Base-by-base conservation (phyloP, 2,888 invertebrate species). In the Sesia bembeciformis region DNA sequence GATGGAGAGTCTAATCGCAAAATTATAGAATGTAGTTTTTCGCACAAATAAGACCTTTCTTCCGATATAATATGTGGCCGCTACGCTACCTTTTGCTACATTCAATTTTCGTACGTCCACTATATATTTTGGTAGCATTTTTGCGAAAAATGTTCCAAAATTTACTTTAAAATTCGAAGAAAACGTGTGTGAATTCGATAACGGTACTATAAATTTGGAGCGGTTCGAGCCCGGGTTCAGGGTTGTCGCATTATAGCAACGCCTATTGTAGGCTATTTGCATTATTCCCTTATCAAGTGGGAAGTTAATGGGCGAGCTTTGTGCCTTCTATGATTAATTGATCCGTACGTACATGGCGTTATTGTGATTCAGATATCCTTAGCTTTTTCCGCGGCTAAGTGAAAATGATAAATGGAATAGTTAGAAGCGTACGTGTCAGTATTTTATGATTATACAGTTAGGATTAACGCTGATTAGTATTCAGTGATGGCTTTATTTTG, bases 281-380 rank as follows among this genome's bases (percentile, higher is more conserved):
- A 82, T 84, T 85, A 85, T 85, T 82, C 87, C 84, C 83, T 86
- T 85, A 87, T 87, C 86, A 85, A 86, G 80, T 82, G 78, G 75
- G 78, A 85, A 86, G 85, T 86, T 88, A 89, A 89, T 87, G 87
- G 86, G 81, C 79, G 66, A 79, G 82, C 87, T 79, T 88, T 88
- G 86, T 88, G 78, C 77, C 66, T 77, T 65, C 62, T 82, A 87
- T 88, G 88, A 89, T 89, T 88, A 87, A 88, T 89, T 84, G 88
- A 84, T 84, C 78, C 72, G 72, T 74, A 69, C 72, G 72, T 75
- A 77, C 76, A 76, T 77, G 71, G 74, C 77, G 74, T 80, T 80
- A 81, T 89, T 87, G 84, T 88, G 65, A 86, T 86, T 81, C 80
- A 85, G 80, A 85, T 85, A 84, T 85, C 80, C 79, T 84, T 72